A percentile compares a stretch with the other conserved stretches of the same genome.
Evolutionary conservation across 2,113 vertebrate genomes (phyloP).

Genomic region (Hydropotes inermis): DNA sequence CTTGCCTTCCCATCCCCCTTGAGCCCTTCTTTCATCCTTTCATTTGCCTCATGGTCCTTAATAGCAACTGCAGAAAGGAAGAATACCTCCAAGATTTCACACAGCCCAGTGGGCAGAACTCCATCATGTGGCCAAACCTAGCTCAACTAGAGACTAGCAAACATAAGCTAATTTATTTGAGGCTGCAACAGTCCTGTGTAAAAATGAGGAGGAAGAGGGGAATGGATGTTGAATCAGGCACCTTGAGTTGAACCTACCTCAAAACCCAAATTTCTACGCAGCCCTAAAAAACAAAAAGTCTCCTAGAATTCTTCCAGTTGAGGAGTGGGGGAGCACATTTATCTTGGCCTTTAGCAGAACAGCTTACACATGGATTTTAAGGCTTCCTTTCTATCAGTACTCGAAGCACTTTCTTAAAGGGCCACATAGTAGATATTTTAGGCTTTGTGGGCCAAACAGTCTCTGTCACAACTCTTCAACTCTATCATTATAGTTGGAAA

Average conservation of each 20-base stretch:
- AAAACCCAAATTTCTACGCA: neutral
- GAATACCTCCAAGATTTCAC: neutral
- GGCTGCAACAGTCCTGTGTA: neutral
- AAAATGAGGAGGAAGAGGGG: neutral
- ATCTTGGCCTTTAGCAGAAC: neutral
- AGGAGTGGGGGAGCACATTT: neutral
- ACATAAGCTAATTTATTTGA: neutral
- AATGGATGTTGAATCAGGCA: neutral
- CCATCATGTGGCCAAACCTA: neutral
- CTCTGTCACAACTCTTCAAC: neutral
- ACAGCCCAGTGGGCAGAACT: neutral
- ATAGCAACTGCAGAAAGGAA: neutral
- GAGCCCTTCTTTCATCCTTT: neutral
- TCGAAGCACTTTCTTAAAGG: neutral
- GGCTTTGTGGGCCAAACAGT: neutral
- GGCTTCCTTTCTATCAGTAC: neutral
- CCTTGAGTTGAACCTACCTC: neutral
- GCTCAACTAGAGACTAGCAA: neutral
- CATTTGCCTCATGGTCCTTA: neutral
- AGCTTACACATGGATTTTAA: neutral
- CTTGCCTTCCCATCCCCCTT: neutral
- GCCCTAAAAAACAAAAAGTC: neutral
- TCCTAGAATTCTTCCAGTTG: neutral
- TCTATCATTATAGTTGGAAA: neutral
- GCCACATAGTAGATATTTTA: neutral